phyloP scores from a whole-genome alignment of 2,888 invertebrate species.

The Lepidonotus clava region DNA sequence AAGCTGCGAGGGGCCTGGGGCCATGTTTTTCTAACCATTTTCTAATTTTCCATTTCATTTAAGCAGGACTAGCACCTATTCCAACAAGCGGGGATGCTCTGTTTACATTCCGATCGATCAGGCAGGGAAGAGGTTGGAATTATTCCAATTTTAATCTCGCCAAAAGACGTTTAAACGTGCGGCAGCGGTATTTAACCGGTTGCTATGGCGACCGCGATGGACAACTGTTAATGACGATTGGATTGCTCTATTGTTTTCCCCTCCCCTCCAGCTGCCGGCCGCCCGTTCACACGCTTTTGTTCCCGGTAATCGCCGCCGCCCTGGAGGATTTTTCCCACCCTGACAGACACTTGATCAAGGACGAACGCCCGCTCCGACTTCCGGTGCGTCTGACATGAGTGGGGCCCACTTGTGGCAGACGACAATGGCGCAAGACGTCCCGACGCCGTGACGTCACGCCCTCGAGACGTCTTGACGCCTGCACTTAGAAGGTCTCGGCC shows the following conservation, averaged over 20 bases:
- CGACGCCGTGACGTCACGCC: too few relatives aligned
- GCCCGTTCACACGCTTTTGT: constrained; percentile 35
- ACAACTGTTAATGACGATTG: constrained; percentile 44
- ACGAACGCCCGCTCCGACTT: constrained; percentile 16
- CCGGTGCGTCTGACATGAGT: constrained; percentile 20
- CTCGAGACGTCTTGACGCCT: too few relatives aligned
- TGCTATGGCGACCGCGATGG: constrained; percentile 40
- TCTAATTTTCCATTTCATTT: constrained; percentile 40
- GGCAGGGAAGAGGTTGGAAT: too few relatives aligned
- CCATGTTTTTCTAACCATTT: constrained; percentile 7
- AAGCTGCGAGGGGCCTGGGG: background rate
- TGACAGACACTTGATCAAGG: constrained; percentile 49
- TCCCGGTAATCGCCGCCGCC: background rate
- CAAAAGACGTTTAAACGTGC: background rate
- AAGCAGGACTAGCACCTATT: too few relatives aligned
- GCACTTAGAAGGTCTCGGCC: too few relatives aligned
- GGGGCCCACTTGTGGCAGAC: constrained; percentile 6
- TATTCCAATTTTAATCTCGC: constrained; percentile 36
- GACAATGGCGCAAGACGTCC: constrained; percentile 29
- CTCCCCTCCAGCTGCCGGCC: background rate
- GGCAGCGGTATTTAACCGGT: constrained; percentile 12
- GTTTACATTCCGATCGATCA: constrained; percentile 34
- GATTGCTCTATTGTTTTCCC: constrained; percentile 43
- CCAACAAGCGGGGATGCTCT: background rate
- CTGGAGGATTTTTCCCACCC: background rate